These are phyloP conservation scores for Camptogramma bilineatum DNA, from an alignment of 2,888 invertebrate species.

Conservation along the genomic window DNA sequence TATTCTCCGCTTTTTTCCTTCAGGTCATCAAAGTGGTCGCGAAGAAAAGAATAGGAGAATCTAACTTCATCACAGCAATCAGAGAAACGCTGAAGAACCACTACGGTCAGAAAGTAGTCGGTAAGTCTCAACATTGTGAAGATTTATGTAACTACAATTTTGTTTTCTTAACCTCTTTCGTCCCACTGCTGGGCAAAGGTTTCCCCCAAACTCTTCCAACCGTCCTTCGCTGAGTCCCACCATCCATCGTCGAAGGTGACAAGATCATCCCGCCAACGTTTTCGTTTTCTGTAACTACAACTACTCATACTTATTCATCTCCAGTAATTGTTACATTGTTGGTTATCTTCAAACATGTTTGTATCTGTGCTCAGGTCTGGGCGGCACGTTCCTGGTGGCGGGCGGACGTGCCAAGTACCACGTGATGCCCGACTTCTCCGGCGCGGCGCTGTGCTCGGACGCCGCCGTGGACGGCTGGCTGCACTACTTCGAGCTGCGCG, in stretches of 20 bases:
- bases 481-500: conserved; percentile 95
- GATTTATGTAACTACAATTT: no score
- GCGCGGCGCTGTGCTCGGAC: conserved; percentile 89
- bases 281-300: no score
- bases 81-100: conserved; percentile 88
- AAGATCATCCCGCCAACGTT: no score
- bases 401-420: conserved; percentile 95
- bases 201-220: no score
- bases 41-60: conserved; percentile 88
- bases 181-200: no score
- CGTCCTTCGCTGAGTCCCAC: no score
- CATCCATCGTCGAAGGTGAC: no score
- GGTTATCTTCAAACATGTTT: neutral
- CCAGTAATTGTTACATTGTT: no score
- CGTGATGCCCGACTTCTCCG: conserved; percentile 98
- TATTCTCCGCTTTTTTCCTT: neutral
- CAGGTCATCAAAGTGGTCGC: conserved; percentile 91
- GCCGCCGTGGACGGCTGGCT: conserved; percentile 94
- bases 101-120: conserved; percentile 87
- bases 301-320: no score
- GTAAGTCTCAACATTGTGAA: conserved; percentile 49
- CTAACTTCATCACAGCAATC: conserved; percentile 93
- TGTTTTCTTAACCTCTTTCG: no score
- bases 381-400: conserved; percentile 94
- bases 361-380: conserved; percentile 90